Percentiles rank a stretch among this genome's conserved stretches.
These are phyloP conservation scores for Amphipoea oculea DNA, from an alignment of 2,888 invertebrate genomes.

Conservation along the genomic window DNA sequence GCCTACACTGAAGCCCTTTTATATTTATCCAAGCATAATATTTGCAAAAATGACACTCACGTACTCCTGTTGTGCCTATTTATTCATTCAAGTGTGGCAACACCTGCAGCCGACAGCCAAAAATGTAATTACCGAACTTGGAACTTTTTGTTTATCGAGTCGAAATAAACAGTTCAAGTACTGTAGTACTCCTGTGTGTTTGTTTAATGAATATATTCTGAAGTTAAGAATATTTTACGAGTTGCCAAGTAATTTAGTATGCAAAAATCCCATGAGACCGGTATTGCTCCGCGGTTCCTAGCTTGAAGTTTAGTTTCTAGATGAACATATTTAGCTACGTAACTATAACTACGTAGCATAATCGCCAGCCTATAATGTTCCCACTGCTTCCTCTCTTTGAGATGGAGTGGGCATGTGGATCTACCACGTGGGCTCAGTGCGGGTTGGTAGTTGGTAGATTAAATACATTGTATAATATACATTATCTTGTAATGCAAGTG, in stretches of 20 bases:
- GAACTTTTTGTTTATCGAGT: slow-evolving; percentile 42
- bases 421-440: not conserved
- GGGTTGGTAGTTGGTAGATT: not conserved
- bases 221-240: slow-evolving; percentile 38
- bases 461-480: no score
- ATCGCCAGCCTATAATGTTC: not conserved
- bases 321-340: slow-evolving; percentile 2
- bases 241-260: slow-evolving; percentile 31
- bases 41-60: slow-evolving; percentile 49
- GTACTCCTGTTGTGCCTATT: slow-evolving; percentile 28
- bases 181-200: slow-evolving; percentile 11
- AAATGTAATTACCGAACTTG: slow-evolving; percentile 41
- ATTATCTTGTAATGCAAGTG: no score
- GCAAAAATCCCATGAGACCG: slow-evolving; percentile 21
- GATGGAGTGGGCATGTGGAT: not conserved
- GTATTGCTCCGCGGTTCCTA: not conserved
- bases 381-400: not conserved
- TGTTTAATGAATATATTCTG: slow-evolving; percentile 23
- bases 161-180: slow-evolving; percentile 25
- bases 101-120: slow-evolving; percentile 49
- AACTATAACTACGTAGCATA: not conserved
- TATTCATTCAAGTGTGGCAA: slow-evolving; percentile 37
- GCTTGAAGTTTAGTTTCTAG: slow-evolving; percentile 23
- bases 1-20: slow-evolving; percentile 42
- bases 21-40: slow-evolving; percentile 58